Evolutionary conservation across 2,113 vertebrate genomes (phyloP).

Genomic region (Pristiophorus japonicus): DNA sequence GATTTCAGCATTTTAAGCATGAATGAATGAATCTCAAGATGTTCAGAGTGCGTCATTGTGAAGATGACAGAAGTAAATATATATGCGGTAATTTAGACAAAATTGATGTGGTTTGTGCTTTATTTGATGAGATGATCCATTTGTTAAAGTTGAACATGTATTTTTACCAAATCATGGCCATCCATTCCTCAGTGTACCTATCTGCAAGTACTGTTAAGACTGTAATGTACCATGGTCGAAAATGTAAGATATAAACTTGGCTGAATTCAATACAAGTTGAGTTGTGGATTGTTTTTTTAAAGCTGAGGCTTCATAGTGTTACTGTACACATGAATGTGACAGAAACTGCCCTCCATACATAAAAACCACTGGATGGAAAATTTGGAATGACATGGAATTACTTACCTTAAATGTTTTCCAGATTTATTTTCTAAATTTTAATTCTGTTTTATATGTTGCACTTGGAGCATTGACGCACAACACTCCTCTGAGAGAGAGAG

Average conservation of each 20-base stretch:
- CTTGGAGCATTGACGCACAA: neutral
- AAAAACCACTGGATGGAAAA: neutral
- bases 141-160: neutral
- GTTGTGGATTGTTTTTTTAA: neutral
- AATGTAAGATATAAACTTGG: neutral
- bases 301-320: neutral
- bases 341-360: neutral
- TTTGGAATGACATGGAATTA: neutral
- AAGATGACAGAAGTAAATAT: neutral
- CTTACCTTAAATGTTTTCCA: neutral
- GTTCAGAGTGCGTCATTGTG: neutral
- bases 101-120: neutral
- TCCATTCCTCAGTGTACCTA: neutral
- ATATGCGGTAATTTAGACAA: neutral
- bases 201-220: neutral
- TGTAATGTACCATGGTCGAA: neutral
- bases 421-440: constrained; percentile 1
- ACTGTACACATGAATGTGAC: neutral
- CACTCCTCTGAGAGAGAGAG: neutral
- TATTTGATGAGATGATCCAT: neutral
- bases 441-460: neutral
- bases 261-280: neutral
- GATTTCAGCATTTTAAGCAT: neutral
- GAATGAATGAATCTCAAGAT: constrained; percentile 12
- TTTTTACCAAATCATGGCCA: neutral